Evolutionary conservation across 35 echinoderm and acorn worm species (phyloP).

Genomic region (Ophiothrix spiculata): DNA sequence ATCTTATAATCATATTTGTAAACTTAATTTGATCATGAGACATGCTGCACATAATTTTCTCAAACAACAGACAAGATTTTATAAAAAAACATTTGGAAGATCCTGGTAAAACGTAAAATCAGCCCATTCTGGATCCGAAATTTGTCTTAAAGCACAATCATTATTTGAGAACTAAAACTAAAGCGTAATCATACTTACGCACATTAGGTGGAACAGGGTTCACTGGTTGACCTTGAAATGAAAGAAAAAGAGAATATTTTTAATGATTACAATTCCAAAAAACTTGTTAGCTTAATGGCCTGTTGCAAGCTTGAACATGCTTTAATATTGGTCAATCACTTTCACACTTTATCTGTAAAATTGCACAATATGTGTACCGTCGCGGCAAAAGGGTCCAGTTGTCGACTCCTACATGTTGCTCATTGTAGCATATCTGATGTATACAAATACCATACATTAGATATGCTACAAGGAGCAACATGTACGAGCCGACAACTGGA

Average conservation of each 20-base stretch:
- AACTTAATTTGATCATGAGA: no score
- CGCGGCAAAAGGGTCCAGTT: no score
- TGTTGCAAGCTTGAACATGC: not conserved
- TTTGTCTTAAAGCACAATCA: not conserved
- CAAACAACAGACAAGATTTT: no score
- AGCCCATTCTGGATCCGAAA: not conserved
- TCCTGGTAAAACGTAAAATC: not conserved
- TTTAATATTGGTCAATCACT: not conserved
- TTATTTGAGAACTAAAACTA: not conserved
- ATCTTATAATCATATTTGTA: no score
- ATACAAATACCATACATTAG: no score
- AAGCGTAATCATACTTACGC: slow-evolving; percentile 36
- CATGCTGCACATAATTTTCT: no score
- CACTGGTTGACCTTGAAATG: slow-evolving; percentile 42
- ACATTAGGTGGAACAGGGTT: slow-evolving; percentile 42
- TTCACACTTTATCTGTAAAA: no score
- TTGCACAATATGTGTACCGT: no score
- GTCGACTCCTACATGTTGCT: no score
- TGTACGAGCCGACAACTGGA: no score
- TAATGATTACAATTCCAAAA: not conserved
- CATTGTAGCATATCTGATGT: no score
- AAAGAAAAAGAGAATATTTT: not conserved
- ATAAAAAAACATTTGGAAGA: not conserved
- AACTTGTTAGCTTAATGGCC: not conserved
- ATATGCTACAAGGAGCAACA: no score